Percentiles rank a stretch among this genome's conserved stretches.
phyloP scores from a whole-genome alignment of 2,113 vertebrate species.

The Solea senegalensis region DNA sequence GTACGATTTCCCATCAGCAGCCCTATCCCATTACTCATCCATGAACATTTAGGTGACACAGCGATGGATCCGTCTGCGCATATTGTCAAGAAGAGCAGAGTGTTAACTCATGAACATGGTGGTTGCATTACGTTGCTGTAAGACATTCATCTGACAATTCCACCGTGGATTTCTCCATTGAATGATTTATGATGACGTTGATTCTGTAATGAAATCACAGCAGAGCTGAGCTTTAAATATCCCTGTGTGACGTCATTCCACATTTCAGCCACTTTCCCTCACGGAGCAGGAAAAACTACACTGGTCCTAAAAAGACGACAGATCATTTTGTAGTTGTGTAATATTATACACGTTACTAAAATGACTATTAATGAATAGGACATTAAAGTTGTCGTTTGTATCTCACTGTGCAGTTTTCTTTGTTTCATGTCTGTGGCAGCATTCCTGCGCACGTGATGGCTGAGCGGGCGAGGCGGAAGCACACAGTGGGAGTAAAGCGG shows the following conservation, averaged over 20 bases:
- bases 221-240: conserved; percentile 15
- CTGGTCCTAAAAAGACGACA: no score
- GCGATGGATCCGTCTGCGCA: conserved; percentile 13
- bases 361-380: no score
- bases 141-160: not conserved
- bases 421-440: no score
- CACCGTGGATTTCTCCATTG: not conserved
- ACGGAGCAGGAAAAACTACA: not conserved
- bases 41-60: conserved; percentile 21
- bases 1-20: conserved; percentile 46
- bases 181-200: conserved; percentile 11
- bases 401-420: no score
- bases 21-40: conserved; percentile 42
- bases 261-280: conserved; percentile 14
- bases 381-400: no score
- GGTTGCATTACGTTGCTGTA: conserved; percentile 11
- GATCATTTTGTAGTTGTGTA: no score
- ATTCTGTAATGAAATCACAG: conserved; percentile 31
- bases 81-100: not conserved
- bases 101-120: not conserved
- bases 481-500: no score
- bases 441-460: no score
- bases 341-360: no score
- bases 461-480: no score
- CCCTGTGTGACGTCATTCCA: conserved; percentile 2